These are phyloP conservation scores for Actinernus sp. DNA, from an alignment of 92 coral and sea anemone genomes.

Conservation along the genomic window DNA sequence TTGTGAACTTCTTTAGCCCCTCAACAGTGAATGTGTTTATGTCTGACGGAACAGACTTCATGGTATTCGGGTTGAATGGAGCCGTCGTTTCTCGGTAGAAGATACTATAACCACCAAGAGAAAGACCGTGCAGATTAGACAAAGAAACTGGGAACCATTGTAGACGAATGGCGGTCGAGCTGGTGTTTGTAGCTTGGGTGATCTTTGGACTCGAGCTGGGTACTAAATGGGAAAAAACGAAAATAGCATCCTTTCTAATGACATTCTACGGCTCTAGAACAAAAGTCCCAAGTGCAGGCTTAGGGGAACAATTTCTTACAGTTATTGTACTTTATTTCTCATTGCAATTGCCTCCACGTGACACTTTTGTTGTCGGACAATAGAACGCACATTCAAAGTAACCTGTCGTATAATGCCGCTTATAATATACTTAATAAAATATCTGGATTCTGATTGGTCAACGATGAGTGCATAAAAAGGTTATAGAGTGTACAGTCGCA, in stretches of 20 bases:
- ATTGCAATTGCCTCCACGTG: no score
- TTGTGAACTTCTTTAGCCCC: constrained; percentile 43
- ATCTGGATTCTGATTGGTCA: no score
- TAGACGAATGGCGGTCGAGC: constrained; percentile 43
- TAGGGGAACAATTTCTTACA: no score
- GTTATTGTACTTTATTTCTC: no score
- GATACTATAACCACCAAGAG: constrained; percentile 26
- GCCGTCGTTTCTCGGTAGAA: constrained; percentile 31
- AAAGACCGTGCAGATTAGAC: constrained; percentile 34
- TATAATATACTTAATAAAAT: no score
- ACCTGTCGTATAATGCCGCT: no score
- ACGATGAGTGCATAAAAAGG: no score
- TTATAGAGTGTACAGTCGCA: no score
- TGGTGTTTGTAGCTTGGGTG: constrained; percentile 29
- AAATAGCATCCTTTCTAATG: neutral
- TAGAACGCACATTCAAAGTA: no score
- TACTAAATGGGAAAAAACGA: neutral
- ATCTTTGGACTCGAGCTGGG: constrained; percentile 33
- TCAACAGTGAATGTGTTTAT: constrained; percentile 12
- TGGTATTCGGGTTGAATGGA: constrained; percentile 5
- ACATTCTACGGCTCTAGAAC: no score
- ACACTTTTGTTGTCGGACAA: no score
- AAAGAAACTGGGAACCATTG: constrained; percentile 30
- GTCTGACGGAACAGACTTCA: constrained; percentile 41
- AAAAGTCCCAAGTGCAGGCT: no score